These are phyloP conservation scores for Glossophaga mutica DNA, from an alignment of 2,797 vertebrate species.

Conservation along the genomic window DNA sequence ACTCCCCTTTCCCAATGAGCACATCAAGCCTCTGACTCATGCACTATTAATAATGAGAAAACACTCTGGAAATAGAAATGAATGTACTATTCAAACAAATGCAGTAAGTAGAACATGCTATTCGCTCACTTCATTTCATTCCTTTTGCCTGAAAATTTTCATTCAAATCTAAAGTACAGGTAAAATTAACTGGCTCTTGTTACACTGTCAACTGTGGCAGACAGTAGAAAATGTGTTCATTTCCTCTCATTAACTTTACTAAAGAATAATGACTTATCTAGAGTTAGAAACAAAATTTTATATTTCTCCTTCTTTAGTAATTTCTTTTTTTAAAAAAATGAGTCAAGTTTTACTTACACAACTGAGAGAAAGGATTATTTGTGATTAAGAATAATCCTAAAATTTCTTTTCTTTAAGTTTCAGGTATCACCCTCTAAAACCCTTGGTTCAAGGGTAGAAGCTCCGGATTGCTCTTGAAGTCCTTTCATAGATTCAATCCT, in stretches of 20 bases:
- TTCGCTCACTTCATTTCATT: neutral
- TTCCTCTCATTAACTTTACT: neutral
- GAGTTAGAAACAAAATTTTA: conserved; percentile 15
- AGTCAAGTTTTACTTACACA: conserved; percentile 13
- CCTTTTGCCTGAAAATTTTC: conserved; percentile 2
- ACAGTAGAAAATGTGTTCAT: neutral
- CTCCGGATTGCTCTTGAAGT: neutral
- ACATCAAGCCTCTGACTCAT: neutral
- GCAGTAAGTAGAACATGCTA: neutral
- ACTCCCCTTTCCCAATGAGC: neutral
- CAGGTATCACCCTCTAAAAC: neutral
- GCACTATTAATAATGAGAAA: neutral
- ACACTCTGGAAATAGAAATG: neutral
- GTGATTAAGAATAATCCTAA: neutral
- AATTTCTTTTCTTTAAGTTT: conserved; percentile 7
- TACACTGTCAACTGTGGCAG: neutral
- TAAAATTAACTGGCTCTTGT: neutral
- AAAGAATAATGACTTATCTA: neutral
- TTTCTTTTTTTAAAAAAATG: neutral
- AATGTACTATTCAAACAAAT: neutral
- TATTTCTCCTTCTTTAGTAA: neutral
- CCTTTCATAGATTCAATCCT: neutral
- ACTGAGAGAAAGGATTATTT: neutral
- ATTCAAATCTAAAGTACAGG: neutral
- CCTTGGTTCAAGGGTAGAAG: neutral